Conservation (phyloP, 2,797 vertebrate species). For the Erpetoichthys calabaricus region DNA sequence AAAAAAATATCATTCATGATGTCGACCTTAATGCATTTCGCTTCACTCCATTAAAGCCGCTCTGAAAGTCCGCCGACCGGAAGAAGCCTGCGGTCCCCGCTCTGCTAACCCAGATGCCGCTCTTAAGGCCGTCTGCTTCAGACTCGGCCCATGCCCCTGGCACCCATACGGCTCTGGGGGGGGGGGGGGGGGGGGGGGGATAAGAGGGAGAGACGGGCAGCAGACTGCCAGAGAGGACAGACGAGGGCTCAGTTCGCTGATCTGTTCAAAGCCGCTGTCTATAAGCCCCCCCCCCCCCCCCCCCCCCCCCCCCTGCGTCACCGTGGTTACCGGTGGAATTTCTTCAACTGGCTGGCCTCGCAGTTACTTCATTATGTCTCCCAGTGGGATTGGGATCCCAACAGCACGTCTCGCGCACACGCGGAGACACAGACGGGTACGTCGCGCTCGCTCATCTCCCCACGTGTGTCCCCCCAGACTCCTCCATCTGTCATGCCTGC, state of each 20-base stretch:
- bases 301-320: background rate
- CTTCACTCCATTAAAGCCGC: no score
- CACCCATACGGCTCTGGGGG: slow-evolving; percentile 16
- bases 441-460: slow-evolving; percentile 8
- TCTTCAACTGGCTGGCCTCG: slow-evolving; percentile 3
- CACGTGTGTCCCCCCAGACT: slow-evolving; percentile 3
- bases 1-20: no score
- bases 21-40: no score
- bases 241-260: background rate
- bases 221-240: background rate
- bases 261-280: background rate
- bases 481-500: background rate
- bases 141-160: slow-evolving; percentile 34
- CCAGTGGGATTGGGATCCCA: slow-evolving; percentile 10
- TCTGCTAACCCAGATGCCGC: slow-evolving; percentile 9
- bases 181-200: slow-evolving; percentile 23
- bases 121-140: slow-evolving; percentile 27
- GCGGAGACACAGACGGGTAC: slow-evolving; percentile 8
- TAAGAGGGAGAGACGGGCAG: no score
- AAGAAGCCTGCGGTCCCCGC: no score
- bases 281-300: background rate
- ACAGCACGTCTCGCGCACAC: background rate
- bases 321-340: background rate
- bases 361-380: slow-evolving; percentile 15
- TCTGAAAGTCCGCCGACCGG: no score